A percentile compares a stretch with the other conserved stretches of the same genome.
phyloP scores from a whole-genome alignment of 2,888 invertebrate species.

The Protodeltote pygarga region DNA sequence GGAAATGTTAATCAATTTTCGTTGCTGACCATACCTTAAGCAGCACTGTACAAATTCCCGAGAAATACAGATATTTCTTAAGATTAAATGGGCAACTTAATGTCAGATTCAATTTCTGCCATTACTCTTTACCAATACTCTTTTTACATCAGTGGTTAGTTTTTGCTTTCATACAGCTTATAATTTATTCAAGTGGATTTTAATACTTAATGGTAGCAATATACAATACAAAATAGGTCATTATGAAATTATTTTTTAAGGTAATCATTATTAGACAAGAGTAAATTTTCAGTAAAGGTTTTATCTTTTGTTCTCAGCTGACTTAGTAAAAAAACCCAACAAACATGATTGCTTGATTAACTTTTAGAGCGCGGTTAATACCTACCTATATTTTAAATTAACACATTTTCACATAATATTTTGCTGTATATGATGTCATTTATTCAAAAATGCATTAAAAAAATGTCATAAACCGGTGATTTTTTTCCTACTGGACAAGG shows the following conservation, averaged over 20 bases:
- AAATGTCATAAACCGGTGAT: constrained; percentile 28
- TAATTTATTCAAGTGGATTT: too few species aligned
- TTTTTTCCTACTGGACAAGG: constrained; percentile 5
- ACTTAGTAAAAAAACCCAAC: too few species aligned
- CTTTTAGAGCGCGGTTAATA: too few species aligned
- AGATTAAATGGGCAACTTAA: constrained; percentile 24
- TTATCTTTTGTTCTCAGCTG: too few species aligned
- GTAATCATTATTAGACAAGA: too few species aligned
- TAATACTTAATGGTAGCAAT: too few species aligned
- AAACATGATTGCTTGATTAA: too few species aligned
- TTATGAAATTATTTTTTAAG: too few species aligned
- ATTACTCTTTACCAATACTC: constrained; percentile 25
- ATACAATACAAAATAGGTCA: too few species aligned
- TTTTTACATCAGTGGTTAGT: constrained; percentile 25
- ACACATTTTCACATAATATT: constrained; percentile 22
- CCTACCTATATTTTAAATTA: background rate
- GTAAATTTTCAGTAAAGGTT: too few species aligned
- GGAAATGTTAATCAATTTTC: too few species aligned
- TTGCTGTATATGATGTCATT: constrained; percentile 49
- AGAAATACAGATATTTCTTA: constrained; percentile 12
- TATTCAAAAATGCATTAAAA: constrained; percentile 7
- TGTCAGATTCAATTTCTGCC: constrained; percentile 26
- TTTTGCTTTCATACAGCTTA: constrained; percentile 11
- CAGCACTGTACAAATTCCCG: constrained; percentile 5
- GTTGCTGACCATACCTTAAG: too few species aligned